phyloP scores from a whole-genome alignment of 2,113 vertebrate species.

The Scartelaos histophorus region DNA sequence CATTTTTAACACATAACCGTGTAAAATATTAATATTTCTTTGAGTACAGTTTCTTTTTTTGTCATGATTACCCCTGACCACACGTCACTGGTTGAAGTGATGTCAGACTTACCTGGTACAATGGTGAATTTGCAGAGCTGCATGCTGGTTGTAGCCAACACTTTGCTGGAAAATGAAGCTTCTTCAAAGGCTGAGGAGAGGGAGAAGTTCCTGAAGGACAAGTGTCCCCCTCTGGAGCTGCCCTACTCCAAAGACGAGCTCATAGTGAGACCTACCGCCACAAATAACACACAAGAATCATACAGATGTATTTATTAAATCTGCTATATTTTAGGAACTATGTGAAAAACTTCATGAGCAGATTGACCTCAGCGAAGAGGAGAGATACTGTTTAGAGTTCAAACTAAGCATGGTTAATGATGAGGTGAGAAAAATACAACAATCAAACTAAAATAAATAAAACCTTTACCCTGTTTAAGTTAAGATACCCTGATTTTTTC shows the following conservation, averaged over 20 bases:
- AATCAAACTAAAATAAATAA: neutral
- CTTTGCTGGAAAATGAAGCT: conserved; percentile 84
- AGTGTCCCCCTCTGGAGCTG: conserved; percentile 82
- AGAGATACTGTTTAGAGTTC: conserved; percentile 88
- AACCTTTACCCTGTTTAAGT: neutral
- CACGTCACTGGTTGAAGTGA: no score
- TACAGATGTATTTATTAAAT: neutral
- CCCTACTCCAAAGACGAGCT: conserved; percentile 85
- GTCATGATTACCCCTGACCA: no score
- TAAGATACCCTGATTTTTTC: neutral
- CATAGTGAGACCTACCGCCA: conserved; percentile 68
- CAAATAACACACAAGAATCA: neutral
- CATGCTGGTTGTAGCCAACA: conserved; percentile 90
- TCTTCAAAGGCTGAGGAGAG: conserved; percentile 79
- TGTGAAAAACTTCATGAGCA: conserved; percentile 86
- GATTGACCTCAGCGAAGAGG: conserved; percentile 87
- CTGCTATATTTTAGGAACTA: conserved; percentile 77
- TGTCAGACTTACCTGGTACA: neutral
- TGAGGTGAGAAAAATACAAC: conserved; percentile 80
- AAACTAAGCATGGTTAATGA: conserved; percentile 86
- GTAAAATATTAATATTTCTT: no score
- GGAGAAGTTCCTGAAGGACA: conserved; percentile 84
- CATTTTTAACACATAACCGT: no score
- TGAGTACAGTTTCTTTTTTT: no score
- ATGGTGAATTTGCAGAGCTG: conserved; percentile 78